Evolutionary conservation across 1,140 invertebrate species (phyloP).

Genomic region (Drosophila lowei): DNA sequence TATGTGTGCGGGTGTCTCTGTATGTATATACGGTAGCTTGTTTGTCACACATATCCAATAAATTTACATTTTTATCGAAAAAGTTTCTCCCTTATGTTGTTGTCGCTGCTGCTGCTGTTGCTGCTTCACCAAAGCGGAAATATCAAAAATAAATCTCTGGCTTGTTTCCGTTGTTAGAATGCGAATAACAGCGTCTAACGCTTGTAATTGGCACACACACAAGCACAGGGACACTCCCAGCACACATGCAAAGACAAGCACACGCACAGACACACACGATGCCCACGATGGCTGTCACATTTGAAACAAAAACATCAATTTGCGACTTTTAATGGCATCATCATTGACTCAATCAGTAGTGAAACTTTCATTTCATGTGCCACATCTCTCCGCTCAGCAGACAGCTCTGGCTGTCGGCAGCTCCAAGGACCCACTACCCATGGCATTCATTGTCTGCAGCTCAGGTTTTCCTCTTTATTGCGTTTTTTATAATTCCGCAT

Average conservation of each 20-base stretch:
- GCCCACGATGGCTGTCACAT: slow-evolving; percentile 26
- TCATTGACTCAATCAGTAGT: slow-evolving; percentile 78
- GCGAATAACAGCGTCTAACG: slow-evolving; percentile 65
- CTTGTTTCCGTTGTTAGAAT: slow-evolving; percentile 76
- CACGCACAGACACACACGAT: slow-evolving; percentile 6
- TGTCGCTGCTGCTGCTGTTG: slow-evolving; percentile 30
- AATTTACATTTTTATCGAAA: slow-evolving; percentile 82
- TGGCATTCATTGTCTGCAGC: slow-evolving; percentile 22
- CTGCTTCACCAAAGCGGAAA: slow-evolving; percentile 72
- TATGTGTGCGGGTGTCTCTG: slow-evolving; percentile 1
- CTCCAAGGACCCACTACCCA: slow-evolving; percentile 16
- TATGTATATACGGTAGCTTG: slow-evolving; percentile 44
- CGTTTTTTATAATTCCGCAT: slow-evolving; percentile 22
- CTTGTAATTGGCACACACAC: slow-evolving; percentile 67
- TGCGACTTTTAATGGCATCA: slow-evolving; percentile 79
- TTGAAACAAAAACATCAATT: slow-evolving; percentile 80
- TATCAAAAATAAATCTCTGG: slow-evolving; percentile 81
- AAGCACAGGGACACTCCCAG: slow-evolving; percentile 10
- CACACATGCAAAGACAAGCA: neutral
- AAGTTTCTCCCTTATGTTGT: slow-evolving; percentile 64
- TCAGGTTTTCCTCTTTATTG: slow-evolving; percentile 26
- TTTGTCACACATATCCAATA: slow-evolving; percentile 79
- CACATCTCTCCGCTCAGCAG: slow-evolving; percentile 27
- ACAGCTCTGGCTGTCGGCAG: slow-evolving; percentile 12
- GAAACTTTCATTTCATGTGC: slow-evolving; percentile 74